Conservation (phyloP, 2,888 invertebrate species). For the Nipponacmea schrenckii region DNA sequence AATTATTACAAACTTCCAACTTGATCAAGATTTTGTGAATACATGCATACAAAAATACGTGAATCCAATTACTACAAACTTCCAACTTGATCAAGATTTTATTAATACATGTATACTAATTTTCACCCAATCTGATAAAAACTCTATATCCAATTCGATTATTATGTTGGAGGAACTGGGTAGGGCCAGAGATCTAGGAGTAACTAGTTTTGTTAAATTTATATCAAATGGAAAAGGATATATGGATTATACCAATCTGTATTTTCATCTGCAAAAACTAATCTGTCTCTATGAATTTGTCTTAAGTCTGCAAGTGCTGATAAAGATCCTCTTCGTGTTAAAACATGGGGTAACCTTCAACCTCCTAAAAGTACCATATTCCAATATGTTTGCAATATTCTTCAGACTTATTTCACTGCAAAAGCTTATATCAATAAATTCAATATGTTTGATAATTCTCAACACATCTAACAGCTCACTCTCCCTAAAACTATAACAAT, state of each 20-base stretch:
- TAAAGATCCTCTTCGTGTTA: neutral
- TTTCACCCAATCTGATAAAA: too few relatives aligned
- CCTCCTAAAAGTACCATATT: neutral
- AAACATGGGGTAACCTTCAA: neutral
- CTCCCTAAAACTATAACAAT: neutral
- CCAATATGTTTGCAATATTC: neutral
- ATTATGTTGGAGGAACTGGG: too few relatives aligned
- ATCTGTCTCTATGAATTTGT: neutral
- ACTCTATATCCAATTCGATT: too few relatives aligned
- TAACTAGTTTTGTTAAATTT: too few relatives aligned
- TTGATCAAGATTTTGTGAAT: too few relatives aligned
- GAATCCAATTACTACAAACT: too few relatives aligned
- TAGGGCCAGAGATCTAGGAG: too few relatives aligned
- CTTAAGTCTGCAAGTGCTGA: neutral
- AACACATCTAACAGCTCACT: neutral
- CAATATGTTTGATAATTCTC: neutral
- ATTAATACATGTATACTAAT: too few relatives aligned
- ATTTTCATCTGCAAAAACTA: neutral
- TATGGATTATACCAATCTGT: slow-evolving; percentile 1
- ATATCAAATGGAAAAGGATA: neutral
- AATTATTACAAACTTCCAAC: too few relatives aligned
- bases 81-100: too few relatives aligned
- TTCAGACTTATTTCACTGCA: neutral
- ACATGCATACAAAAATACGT: too few relatives aligned
- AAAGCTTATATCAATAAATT: neutral